Evolutionary conservation across 2,888 invertebrate genomes (phyloP), one percentile per base, ranked within the genome.

Genomic region (Drosophila anomalata): DNA sequence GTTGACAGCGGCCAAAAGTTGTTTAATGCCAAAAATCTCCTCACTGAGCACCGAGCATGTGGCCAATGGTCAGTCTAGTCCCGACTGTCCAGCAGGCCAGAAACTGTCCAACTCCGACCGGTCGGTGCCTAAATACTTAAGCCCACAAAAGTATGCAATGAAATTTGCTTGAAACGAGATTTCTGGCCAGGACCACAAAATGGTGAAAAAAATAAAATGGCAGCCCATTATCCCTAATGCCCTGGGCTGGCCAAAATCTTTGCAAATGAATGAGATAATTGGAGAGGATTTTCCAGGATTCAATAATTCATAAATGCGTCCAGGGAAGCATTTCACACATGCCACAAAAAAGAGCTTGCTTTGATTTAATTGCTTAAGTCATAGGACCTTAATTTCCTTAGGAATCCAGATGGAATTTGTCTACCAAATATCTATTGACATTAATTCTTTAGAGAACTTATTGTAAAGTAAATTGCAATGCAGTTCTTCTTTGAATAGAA

Each of bases 91-190:
- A 17, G 17, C 58, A 42, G 51, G 7, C 41, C 52, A 54, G 29
- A 22, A 22, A 33, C 69, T 62, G 42, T 48, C 53, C 36, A 56
- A 62, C 50, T 71, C 50, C 46, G 52, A 53, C 33, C 36, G 47
- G 26, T 61, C 59, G 63, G 53, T 46, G 85, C 85, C 76, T 78
- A 81, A 85, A 78, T 85, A 77, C 88, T 82, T 82, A 82, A 82
- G 85, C 88, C 75, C 86, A 66, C 76, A 84, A 80, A 82, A 87
- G 81, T 84, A 76, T 87, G 81, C 81, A 55, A 83, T 81, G 81
- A 81, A 81, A 87, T 87, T 83, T 78, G 81, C 70, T 74, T 63
- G 60, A 84, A 81, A 87, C 85, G 85, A 78, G 79, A 87, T 85
- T 84, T 81, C 54, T 58, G 50, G 50, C 73, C 62, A 67, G 56